These are phyloP conservation scores for Merluccius polli DNA, from an alignment of 2,797 vertebrate species.

Conservation along the genomic window DNA sequence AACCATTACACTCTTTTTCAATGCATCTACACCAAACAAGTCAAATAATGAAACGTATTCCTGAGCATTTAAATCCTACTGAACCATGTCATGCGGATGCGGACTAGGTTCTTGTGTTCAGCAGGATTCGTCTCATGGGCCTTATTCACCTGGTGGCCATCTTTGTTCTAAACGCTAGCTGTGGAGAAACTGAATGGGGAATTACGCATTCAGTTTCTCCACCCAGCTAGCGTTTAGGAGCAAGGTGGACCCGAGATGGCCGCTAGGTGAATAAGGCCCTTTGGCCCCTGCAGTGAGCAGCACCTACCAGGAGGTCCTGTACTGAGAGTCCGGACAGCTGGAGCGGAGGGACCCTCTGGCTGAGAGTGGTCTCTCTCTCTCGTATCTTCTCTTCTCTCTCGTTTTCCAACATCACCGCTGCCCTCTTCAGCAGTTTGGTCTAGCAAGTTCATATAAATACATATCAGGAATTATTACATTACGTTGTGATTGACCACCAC, in stretches of 20 bases:
- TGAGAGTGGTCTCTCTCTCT: constrained; percentile 53
- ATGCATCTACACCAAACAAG: background rate
- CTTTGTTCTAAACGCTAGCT: background rate
- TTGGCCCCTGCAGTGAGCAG: constrained; percentile 16
- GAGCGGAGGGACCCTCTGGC: constrained; percentile 61
- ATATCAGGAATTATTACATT: background rate
- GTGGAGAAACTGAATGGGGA: too few species aligned
- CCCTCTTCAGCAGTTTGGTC: constrained; percentile 70
- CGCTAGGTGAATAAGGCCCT: constrained; percentile 3
- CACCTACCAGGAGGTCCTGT: constrained; percentile 65
- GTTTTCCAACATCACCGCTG: constrained; percentile 55
- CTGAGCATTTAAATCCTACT: background rate
- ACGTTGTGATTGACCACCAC: background rate
- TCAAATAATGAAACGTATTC: background rate
- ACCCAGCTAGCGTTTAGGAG: background rate
- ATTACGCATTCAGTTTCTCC: too few species aligned
- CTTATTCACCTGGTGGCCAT: too few species aligned
- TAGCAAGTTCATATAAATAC: constrained; percentile 20
- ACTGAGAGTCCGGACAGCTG: constrained; percentile 60
- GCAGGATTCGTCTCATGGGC: background rate
- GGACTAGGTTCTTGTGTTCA: background rate
- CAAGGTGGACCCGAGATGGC: background rate
- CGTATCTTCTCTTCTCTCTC: constrained; percentile 62
- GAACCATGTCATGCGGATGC: background rate
- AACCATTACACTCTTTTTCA: background rate